phyloP scores from a whole-genome alignment of 2,888 invertebrate genomes.

The Napeogenes sylphis region DNA sequence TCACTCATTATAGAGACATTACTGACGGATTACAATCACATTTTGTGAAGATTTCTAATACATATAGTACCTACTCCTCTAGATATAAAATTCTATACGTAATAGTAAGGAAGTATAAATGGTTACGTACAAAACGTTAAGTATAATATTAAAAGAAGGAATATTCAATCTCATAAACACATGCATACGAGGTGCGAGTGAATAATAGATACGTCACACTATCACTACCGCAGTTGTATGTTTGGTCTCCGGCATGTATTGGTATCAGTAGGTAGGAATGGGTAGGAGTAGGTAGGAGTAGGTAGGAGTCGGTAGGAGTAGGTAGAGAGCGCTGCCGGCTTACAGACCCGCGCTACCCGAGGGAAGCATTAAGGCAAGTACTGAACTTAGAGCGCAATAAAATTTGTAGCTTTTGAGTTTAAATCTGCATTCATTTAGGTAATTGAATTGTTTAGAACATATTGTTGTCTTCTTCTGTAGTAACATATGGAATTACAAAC shows the following conservation, averaged over 20 bases:
- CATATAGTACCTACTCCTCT: too few relatives aligned
- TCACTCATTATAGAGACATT: too few relatives aligned
- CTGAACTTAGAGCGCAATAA: slow-evolving; percentile 10
- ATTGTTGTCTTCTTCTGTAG: neutral
- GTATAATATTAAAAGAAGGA: too few relatives aligned
- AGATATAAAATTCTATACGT: too few relatives aligned
- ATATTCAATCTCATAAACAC: too few relatives aligned
- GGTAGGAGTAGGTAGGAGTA: neutral
- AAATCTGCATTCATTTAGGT: slow-evolving; percentile 5
- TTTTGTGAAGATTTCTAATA: too few relatives aligned
- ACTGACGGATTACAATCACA: too few relatives aligned
- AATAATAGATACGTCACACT: neutral
- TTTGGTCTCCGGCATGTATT: too few relatives aligned
- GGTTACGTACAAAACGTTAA: too few relatives aligned
- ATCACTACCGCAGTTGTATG: neutral
- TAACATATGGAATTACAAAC: neutral
- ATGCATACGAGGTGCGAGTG: too few relatives aligned
- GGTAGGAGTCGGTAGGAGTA: neutral
- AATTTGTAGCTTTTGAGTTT: slow-evolving; percentile 20
- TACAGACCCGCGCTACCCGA: slow-evolving; percentile 1
- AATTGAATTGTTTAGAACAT: slow-evolving; percentile 13
- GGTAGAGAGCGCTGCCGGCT: neutral
- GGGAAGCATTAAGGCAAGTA: slow-evolving; percentile 15
- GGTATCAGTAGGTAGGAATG: too few relatives aligned
- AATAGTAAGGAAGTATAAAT: too few relatives aligned